Percentiles rank a stretch among this genome's conserved stretches.
phyloP scores from a whole-genome alignment of 2,797 vertebrate species.

The Diplodus puntazzo region DNA sequence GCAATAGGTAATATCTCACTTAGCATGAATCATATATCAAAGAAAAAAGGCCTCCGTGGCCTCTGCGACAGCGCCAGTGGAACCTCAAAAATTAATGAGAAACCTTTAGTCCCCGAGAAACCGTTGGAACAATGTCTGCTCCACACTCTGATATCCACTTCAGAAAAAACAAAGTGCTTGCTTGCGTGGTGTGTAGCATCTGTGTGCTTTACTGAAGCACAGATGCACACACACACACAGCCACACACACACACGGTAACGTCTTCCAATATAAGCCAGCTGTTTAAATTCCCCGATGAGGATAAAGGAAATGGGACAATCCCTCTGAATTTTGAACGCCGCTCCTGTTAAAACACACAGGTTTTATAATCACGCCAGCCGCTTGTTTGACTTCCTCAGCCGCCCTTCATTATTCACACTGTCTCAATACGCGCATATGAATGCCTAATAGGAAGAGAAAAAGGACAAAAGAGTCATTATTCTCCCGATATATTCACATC shows the following conservation, averaged over 20 bases:
- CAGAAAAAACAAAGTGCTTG: conserved; percentile 59
- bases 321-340: conserved; percentile 46
- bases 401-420: conserved; percentile 31
- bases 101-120: conserved; percentile 63
- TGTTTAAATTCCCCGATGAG: conserved; percentile 61
- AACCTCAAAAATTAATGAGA: conserved; percentile 74
- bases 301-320: conserved; percentile 51
- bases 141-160: conserved; percentile 59
- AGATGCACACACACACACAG: background rate
- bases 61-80: conserved; percentile 37
- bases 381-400: conserved; percentile 26
- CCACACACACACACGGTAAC: conserved; percentile 13
- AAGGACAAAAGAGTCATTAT: conserved; percentile 26
- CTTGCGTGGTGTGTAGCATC: conserved; percentile 59
- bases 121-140: conserved; percentile 41
- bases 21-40: conserved; percentile 72
- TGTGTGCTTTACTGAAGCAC: conserved; percentile 50
- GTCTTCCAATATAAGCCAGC: conserved; percentile 57
- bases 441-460: conserved; percentile 1
- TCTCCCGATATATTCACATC: conserved; percentile 5
- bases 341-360: conserved; percentile 44
- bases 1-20: conserved; percentile 64
- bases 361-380: conserved; percentile 42
- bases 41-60: conserved; percentile 68
- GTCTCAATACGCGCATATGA: conserved; percentile 18